Conservation (phyloP, 1,140 invertebrate species). For the Pectinophora gossypiella region DNA sequence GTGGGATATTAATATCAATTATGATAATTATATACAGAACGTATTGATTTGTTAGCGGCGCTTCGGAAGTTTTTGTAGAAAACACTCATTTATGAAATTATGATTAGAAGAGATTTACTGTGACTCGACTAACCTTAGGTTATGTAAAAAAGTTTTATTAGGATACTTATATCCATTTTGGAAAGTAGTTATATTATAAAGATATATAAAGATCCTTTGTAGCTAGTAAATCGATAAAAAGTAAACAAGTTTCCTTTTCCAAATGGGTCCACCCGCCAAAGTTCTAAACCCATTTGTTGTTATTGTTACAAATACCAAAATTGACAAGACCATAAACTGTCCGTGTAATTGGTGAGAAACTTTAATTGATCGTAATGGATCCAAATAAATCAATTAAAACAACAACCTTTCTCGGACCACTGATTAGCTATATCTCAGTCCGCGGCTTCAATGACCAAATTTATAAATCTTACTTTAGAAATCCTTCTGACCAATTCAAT, state of each 20-base stretch:
- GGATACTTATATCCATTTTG: too few relatives aligned
- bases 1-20: too few relatives aligned
- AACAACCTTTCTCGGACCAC: neutral
- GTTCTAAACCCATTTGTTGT: neutral
- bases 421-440: neutral
- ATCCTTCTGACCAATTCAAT: too few relatives aligned
- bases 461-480: too few relatives aligned
- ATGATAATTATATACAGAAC: too few relatives aligned
- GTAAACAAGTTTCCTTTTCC: too few relatives aligned
- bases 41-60: neutral
- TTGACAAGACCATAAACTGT: conserved; percentile 23
- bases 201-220: too few relatives aligned
- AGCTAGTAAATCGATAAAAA: too few relatives aligned
- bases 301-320: conserved; percentile 20
- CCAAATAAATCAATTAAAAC: conserved; percentile 33
- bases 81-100: neutral
- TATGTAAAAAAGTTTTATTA: neutral
- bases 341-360: conserved; percentile 29
- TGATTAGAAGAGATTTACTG: neutral
- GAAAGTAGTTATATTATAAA: too few relatives aligned
- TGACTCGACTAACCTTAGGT: neutral
- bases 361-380: conserved; percentile 39
- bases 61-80: too few relatives aligned
- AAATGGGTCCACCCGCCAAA: neutral
- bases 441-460: too few relatives aligned